A percentile compares a stretch with the other conserved stretches of the same genome.
These are phyloP conservation scores for Melanotaenia pygmaea DNA, from an alignment of 2,797 vertebrate species.

Conservation along the genomic window DNA sequence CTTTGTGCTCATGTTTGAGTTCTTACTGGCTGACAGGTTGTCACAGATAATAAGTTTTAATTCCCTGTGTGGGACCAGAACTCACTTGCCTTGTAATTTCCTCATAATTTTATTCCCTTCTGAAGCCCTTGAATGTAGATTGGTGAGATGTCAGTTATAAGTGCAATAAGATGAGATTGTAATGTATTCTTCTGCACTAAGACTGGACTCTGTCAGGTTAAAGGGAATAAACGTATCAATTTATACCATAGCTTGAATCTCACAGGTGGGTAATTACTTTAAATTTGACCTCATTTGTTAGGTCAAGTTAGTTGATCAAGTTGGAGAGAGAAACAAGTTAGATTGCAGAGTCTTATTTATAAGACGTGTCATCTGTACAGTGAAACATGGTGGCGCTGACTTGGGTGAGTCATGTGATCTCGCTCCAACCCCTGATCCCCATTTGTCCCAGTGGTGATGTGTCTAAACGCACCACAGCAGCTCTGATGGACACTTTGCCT, in stretches of 20 bases:
- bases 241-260: slow-evolving; percentile 54
- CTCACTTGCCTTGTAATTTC: slow-evolving; percentile 84
- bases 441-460: slow-evolving; percentile 78
- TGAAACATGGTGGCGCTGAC: slow-evolving; percentile 29
- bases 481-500: slow-evolving; percentile 74
- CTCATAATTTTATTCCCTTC: slow-evolving; percentile 84
- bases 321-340: not conserved
- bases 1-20: slow-evolving; percentile 80
- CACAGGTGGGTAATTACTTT: slow-evolving; percentile 22
- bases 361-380: slow-evolving; percentile 29
- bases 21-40: slow-evolving; percentile 84
- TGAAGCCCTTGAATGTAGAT: slow-evolving; percentile 80
- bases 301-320: slow-evolving; percentile 3
- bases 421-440: slow-evolving; percentile 69
- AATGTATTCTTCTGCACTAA: slow-evolving; percentile 53
- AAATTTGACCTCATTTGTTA: slow-evolving; percentile 1
- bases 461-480: slow-evolving; percentile 74
- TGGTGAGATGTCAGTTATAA: slow-evolving; percentile 78
- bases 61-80: slow-evolving; percentile 82
- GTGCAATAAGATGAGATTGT: slow-evolving; percentile 62
- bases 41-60: slow-evolving; percentile 88
- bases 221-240: slow-evolving; percentile 45
- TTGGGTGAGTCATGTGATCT: slow-evolving; percentile 63
- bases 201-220: slow-evolving; percentile 66
- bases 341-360: slow-evolving; percentile 3